Base-by-base conservation (phyloP, 2,113 vertebrate genomes). In the Pangasianodon hypophthalmus region DNA sequence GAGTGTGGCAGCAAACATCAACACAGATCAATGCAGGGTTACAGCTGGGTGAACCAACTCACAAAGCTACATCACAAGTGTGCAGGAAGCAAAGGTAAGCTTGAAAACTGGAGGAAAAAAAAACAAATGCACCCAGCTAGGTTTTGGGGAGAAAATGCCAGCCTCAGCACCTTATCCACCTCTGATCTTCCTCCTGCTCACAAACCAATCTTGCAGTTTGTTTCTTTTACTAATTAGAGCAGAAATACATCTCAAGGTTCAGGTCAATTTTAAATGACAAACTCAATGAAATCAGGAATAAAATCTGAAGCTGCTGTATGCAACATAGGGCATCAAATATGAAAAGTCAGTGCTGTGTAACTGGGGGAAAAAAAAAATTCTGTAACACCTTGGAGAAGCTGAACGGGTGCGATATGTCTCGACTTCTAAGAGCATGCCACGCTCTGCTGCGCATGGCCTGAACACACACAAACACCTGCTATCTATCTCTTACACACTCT, bases 391-490 rank as follows among this genome's bases (percentile, higher is more conserved):
- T 86, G 44, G 50, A 67, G 32, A 21, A 56, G 83, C 60, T 90
- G 75, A 87, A 79, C 10, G 75, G 58, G 48, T 52, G 71, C 56
- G 13, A 85, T 88, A 71, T 52, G 88, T 54, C 84, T 86, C 58
- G 79, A 73, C 79, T 71, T 54, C 80, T 71, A 26, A 81, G 19
- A 56, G 48, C 46, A 79, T 26, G 32, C 75, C 60, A 80, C 60
- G 71, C 84, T 90, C 41, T 88, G 80, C 82, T 86, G 87, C 84
- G 21, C 75, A 89, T 88, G 83, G 87, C 16, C 37, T 88, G 84
- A 89, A 90, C 88, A 92, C 90, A 91, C 79, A 83, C 85, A 90
- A 69, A 48, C 19, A 9, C 75, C 82, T 84, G 50, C 82, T 84
- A 79, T 84, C 81, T 82, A 58, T 86, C 83, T 69, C 24, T 29